These are phyloP conservation scores for Cyprinodon variegatus DNA, from an alignment of 2,113 vertebrate genomes.

Conservation along the genomic window DNA sequence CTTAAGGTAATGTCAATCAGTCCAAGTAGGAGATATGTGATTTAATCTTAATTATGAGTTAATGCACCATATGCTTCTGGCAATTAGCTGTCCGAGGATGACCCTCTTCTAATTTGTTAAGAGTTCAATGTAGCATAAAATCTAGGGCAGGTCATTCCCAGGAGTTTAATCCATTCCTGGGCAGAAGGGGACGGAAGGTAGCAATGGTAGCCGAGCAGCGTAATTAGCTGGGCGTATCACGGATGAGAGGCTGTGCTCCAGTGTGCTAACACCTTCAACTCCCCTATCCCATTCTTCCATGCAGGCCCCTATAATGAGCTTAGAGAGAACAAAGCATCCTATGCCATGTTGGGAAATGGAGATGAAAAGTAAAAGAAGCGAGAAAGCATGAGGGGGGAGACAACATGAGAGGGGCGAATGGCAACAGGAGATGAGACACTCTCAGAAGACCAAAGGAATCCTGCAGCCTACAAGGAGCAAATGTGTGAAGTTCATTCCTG, in stretches of 20 bases:
- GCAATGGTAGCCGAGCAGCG: constrained; percentile 34
- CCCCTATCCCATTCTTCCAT: constrained; percentile 39
- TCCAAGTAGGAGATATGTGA: constrained; percentile 64
- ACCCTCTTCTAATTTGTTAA: constrained; percentile 81
- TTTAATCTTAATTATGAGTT: constrained; percentile 82
- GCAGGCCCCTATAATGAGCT: constrained; percentile 59
- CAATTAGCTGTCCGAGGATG: constrained; percentile 80
- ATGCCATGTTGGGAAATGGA: not conserved
- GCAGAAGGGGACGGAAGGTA: constrained; percentile 5
- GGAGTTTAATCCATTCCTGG: constrained; percentile 75
- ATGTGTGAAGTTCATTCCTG: constrained; percentile 40
- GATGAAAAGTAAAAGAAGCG: constrained; percentile 16
- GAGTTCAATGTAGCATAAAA: constrained; percentile 82
- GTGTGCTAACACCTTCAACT: constrained; percentile 64
- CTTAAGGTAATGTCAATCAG: constrained; percentile 37
- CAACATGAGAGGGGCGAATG: constrained; percentile 31
- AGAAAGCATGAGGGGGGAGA: constrained; percentile 25
- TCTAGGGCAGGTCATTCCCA: constrained; percentile 79
- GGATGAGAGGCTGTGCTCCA: constrained; percentile 61
- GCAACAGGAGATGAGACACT: constrained; percentile 50
- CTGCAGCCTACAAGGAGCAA: constrained; percentile 37
- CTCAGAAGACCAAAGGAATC: constrained; percentile 52
- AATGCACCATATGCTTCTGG: constrained; percentile 79
- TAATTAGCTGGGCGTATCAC: constrained; percentile 74
- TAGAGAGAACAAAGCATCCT: constrained; percentile 13